Conservation (phyloP, 2,888 invertebrate genomes). For the Zootermopsis nevadensis region DNA sequence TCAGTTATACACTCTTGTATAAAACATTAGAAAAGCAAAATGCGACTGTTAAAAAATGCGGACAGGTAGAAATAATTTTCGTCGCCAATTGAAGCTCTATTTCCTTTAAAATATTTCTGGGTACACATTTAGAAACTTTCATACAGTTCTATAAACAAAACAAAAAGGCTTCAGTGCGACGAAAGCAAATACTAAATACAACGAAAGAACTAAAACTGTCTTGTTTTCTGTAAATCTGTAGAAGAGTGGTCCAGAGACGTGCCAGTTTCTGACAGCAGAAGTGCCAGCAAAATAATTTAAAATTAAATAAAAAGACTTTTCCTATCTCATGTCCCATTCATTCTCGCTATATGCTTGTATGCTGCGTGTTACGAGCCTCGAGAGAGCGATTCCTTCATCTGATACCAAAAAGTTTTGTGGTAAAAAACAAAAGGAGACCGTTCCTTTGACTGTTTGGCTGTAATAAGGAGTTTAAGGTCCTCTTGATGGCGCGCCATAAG, state of each 20-base stretch:
- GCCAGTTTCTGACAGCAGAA: conserved; percentile 40
- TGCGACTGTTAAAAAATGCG: too few relatives aligned
- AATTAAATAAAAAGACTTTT: conserved; percentile 49
- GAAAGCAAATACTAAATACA: background rate
- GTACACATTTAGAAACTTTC: too few relatives aligned
- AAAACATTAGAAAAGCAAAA: too few relatives aligned
- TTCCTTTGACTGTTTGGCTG: conserved; percentile 21
- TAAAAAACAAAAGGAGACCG: conserved; percentile 24
- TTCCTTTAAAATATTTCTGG: too few relatives aligned
- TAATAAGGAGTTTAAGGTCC: conserved; percentile 19
- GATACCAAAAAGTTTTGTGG: conserved; percentile 21
- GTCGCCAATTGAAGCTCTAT: too few relatives aligned
- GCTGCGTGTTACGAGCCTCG: background rate
- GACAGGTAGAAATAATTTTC: too few relatives aligned
- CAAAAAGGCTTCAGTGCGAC: background rate
- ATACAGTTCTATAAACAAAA: background rate
- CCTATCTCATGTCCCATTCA: conserved; percentile 11
- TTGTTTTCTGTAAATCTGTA: background rate
- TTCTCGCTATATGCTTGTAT: background rate
- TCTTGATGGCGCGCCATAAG: conserved; percentile 27
- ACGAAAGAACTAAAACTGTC: background rate
- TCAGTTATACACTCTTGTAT: too few relatives aligned
- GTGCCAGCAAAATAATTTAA: conserved; percentile 41
- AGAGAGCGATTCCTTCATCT: conserved; percentile 24
- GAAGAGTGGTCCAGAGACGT: conserved; percentile 3